Base-by-base conservation (phyloP, 2,113 vertebrate genomes). In the Corydoras sp. region DNA sequence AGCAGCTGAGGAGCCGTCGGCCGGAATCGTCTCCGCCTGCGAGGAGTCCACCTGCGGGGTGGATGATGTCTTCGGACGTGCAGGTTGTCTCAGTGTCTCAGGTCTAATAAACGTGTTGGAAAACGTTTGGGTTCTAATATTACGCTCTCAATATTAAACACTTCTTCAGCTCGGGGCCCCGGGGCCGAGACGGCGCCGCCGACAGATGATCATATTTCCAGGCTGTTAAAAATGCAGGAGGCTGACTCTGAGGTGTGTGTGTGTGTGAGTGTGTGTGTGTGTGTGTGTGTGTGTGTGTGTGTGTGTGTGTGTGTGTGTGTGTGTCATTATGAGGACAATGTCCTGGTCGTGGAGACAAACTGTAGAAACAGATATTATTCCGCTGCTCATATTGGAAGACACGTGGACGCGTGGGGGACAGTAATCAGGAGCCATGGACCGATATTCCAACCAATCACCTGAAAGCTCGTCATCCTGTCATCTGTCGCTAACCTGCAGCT, bases 151-250 rank as follows among this genome's bases (percentile, higher is more conserved):
- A 75, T 85, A 82, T 87, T 88, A 82, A 83, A 74, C 77, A 75
- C 77, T 82, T 79, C 66, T 70, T 81, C 76, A 75, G 81, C 68
- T 77, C 31, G 72, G 78, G 32, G 43, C 75, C 18, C 29, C 72
- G 82, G 79, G 77, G 76, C 54, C 67, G 18, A 78, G 63, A 76
- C 74, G 64, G 71, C 60, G 55, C 35, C 50, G 62, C 74, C 1
- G 80, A 75, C 66, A 81, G 82, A 78, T 81, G 79, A 81, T 79
- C 75, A 85, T 76, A 81, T 82, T 83, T 80, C 58, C 72, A 67
- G 43, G 79, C 79, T 68, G 79, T 84, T 85, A 83, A 86, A 81
- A 81, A 83, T 84, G 81, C 77, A 85, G 54, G 58, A 81, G 74
- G 62, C 63, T 73, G 60, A 59, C 65, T 62, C 66, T 32, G 54